phyloP scores from a whole-genome alignment of 2,113 vertebrate species.

The Phodopus roborovskii region DNA sequence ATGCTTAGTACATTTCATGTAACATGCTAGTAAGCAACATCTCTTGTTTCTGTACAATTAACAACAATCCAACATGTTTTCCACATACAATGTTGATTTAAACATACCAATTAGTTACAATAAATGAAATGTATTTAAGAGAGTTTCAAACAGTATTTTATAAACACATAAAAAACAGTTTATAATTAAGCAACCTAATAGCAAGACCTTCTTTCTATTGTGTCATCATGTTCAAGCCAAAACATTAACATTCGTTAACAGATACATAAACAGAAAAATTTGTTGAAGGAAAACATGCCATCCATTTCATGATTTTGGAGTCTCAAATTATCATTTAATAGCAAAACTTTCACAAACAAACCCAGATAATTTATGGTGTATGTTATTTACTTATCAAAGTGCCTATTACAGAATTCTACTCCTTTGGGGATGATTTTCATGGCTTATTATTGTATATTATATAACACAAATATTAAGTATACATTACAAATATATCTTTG shows the following conservation, averaged over 20 bases:
- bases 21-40: background rate
- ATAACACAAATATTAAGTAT: background rate
- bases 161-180: background rate
- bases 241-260: background rate
- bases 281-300: background rate
- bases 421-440: background rate
- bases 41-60: background rate
- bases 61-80: background rate
- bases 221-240: background rate
- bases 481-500: too few relatives aligned
- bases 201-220: background rate
- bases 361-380: background rate
- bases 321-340: background rate
- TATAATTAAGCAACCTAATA: background rate
- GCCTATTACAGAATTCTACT: background rate
- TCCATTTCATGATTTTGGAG: background rate
- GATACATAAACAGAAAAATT: slow-evolving; percentile 7
- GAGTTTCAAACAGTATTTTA: background rate
- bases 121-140: background rate
- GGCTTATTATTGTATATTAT: background rate
- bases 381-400: background rate
- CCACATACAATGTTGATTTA: background rate
- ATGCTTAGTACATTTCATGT: background rate
- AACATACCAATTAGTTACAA: slow-evolving; percentile 16
- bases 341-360: background rate